Percentiles rank a stretch among this genome's conserved stretches.
Evolutionary conservation across 2,113 vertebrate species (phyloP).

Genomic region (Tiliqua scincoides): DNA sequence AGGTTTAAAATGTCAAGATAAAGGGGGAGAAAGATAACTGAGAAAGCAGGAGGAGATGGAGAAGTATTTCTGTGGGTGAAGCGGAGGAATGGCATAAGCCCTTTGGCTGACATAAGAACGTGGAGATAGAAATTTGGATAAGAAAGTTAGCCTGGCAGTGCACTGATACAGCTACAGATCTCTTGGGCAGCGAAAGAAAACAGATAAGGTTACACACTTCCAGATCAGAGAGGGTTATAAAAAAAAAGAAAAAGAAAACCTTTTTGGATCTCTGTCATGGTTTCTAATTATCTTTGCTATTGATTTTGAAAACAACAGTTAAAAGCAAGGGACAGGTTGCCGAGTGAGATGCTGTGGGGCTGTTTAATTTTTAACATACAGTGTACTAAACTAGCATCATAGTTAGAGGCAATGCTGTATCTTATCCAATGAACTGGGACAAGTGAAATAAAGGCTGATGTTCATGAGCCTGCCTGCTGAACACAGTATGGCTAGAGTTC

Average conservation of each 20-base stretch:
- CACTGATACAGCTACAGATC: slow-evolving; percentile 53
- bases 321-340: not conserved
- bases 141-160: slow-evolving; percentile 59
- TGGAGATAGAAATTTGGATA: slow-evolving; percentile 63
- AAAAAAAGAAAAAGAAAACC: too few relatives aligned
- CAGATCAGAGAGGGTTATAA: slow-evolving; percentile 21
- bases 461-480: not conserved
- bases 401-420: slow-evolving; percentile 7
- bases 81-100: slow-evolving; percentile 57
- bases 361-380: not conserved
- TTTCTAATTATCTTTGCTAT: slow-evolving; percentile 39
- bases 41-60: slow-evolving; percentile 39
- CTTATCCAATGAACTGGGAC: slow-evolving; percentile 1
- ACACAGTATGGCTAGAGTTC: slow-evolving; percentile 8
- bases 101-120: slow-evolving; percentile 55
- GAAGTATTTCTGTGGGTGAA: slow-evolving; percentile 49
- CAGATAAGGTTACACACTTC: slow-evolving; percentile 32
- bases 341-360: not conserved
- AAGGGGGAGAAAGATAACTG: slow-evolving; percentile 38
- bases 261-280: slow-evolving; percentile 50
- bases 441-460: not conserved
- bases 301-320: slow-evolving; percentile 28
- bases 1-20: slow-evolving; percentile 68
- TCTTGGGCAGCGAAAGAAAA: slow-evolving; percentile 45
- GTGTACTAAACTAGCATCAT: not conserved